Percentiles rank a stretch among this genome's conserved stretches.
Evolutionary conservation across 92 coral and sea anemone species (phyloP).

Genomic region (Palythoa caribaeorum): DNA sequence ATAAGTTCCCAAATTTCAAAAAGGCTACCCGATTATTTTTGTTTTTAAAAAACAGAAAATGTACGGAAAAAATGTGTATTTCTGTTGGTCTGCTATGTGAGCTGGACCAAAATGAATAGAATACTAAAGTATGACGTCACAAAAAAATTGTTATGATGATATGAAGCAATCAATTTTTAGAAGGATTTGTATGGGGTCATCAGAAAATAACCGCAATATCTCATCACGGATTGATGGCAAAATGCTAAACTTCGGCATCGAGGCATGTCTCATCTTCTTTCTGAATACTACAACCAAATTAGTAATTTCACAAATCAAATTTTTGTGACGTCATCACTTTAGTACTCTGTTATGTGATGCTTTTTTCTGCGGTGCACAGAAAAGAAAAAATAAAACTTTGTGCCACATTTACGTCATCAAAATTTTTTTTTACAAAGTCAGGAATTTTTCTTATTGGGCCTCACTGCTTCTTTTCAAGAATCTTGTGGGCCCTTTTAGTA

Average conservation of each 20-base stretch:
- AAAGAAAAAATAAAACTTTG: not conserved
- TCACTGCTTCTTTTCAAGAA: not conserved
- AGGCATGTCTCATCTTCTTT: too few relatives aligned
- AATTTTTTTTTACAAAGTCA: not conserved
- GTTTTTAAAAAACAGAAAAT: conserved; percentile 1
- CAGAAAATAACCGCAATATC: too few relatives aligned
- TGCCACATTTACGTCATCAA: not conserved
- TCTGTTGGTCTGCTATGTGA: not conserved
- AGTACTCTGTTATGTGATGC: not conserved
- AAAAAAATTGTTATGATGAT: too few relatives aligned
- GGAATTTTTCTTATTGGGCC: not conserved
- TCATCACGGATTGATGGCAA: too few relatives aligned
- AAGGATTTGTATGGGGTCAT: too few relatives aligned
- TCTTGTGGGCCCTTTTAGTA: conserved; percentile 49
- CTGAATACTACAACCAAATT: too few relatives aligned
- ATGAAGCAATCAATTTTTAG: too few relatives aligned
- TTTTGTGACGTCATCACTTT: too few relatives aligned
- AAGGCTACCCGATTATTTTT: not conserved
- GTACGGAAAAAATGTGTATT: not conserved
- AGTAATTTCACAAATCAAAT: too few relatives aligned
- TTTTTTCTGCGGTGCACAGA: not conserved
- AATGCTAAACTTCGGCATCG: too few relatives aligned
- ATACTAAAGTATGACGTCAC: too few relatives aligned
- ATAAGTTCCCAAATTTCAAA: not conserved
- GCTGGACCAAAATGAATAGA: not conserved